Evolutionary conservation across 1,140 invertebrate genomes (phyloP), one percentile per base, ranked within the genome.

Genomic region (Zelostemma sp.): DNA sequence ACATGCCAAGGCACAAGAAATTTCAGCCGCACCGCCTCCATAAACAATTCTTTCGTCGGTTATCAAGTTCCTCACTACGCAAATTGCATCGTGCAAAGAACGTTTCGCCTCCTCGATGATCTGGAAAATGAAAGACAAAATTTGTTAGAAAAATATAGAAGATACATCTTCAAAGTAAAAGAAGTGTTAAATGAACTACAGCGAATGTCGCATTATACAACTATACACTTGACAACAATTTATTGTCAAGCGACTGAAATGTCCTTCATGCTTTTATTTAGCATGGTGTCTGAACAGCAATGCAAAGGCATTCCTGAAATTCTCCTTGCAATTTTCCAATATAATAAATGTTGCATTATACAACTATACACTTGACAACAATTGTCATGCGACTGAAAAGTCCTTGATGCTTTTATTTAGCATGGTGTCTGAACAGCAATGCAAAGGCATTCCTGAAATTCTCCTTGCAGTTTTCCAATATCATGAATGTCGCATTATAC

Each of bases 41-140:
- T 97, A 99, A 5, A 99, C 96, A 69, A 99, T 92, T 65, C 95
- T 90, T 35, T 95, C 93, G 79, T 99, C 97, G 79, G 88, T 89
- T 1, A 99, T 92, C 46, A 99, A 88, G 80, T 99, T 99, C 49
- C 98, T 90, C 11, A 99, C 94, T 38, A 98, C 96, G 85, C 98
- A 99, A 6, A 99, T 84, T 1, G 98, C 98, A 88, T 99, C 98
- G 79, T 99, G 97, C 33, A 99, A 90, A 73, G 96, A 97, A 11
- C 98, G 89, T 82, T 99, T 99, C 1, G 97, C 97, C 85, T 99
- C 98, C 58, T 97, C 98, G 38, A 99, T 93, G 50, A 99, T 93
- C 92, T 93, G 62, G 46, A 79, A 54, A 48, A 17, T 41, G n/a
- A 1, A 38, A 38, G 51, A 60, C 40, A 21, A 35, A 33, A 35